A percentile compares a stretch with the other conserved stretches of the same genome.
Evolutionary conservation across 2,888 invertebrate species (phyloP).

Genomic region (Pomacea canaliculata): DNA sequence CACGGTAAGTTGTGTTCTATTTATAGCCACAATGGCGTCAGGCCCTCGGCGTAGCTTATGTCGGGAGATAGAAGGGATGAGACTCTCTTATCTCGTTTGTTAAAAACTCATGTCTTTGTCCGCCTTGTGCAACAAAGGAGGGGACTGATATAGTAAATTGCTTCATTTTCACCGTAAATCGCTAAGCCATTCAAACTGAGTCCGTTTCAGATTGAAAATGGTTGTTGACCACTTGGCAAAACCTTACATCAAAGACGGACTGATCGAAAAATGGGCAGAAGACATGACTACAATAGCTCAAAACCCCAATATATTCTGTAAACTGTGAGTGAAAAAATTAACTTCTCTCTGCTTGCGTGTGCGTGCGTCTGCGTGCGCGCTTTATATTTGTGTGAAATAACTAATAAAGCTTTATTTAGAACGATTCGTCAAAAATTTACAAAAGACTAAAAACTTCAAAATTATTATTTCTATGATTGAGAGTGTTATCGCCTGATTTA

Average conservation of each 20-base stretch:
- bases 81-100: too few species aligned
- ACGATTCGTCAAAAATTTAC: too few species aligned
- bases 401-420: too few species aligned
- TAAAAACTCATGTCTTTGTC: too few species aligned
- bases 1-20: conserved; percentile 35
- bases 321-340: conserved; percentile 6
- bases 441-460: too few species aligned
- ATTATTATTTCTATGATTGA: too few species aligned
- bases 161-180: too few species aligned
- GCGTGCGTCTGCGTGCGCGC: not conserved
- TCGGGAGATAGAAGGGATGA: not conserved
- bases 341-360: not conserved
- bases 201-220: conserved; percentile 26
- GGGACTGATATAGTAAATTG: too few species aligned
- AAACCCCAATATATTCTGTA: conserved; percentile 23
- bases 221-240: conserved; percentile 57
- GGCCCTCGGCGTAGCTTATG: too few species aligned
- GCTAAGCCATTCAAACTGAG: too few species aligned
- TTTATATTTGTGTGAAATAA: not conserved
- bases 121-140: too few species aligned
- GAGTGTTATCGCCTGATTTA: too few species aligned
- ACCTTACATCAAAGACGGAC: conserved; percentile 45
- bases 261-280: conserved; percentile 48
- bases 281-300: conserved; percentile 35
- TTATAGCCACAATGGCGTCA: not conserved